These are phyloP conservation scores for Chironomus tepperi DNA, from an alignment of 1,140 invertebrate species.

Conservation along the genomic window DNA sequence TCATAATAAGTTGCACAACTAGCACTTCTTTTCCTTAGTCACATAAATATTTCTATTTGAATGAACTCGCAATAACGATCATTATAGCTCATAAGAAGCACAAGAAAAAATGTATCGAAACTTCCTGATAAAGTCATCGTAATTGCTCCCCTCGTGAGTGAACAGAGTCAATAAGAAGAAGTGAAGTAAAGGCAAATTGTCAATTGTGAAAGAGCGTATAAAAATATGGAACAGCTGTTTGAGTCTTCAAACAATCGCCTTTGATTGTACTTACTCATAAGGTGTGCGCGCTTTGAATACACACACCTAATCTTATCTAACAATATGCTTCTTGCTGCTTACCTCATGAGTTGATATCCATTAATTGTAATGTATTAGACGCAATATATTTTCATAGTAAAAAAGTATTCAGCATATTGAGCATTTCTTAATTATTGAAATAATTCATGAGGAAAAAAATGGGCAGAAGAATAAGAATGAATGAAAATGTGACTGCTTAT, in stretches of 20 bases:
- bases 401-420: no score
- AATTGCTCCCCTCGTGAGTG: no score
- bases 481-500: no score
- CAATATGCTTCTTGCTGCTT: not conserved
- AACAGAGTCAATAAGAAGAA: not conserved
- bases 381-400: not conserved
- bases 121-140: not conserved
- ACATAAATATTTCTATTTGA: not conserved
- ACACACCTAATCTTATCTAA: constrained; percentile 19
- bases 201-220: not conserved
- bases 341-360: not conserved
- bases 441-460: no score
- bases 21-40: not conserved
- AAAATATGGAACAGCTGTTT: constrained; percentile 13
- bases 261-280: not conserved
- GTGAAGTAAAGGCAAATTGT: not conserved
- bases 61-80: not conserved
- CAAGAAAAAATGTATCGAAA: not conserved
- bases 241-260: not conserved
- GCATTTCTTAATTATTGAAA: no score
- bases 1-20: not conserved
- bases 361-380: no score
- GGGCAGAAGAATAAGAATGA: no score
- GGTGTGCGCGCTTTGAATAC: not conserved
- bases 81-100: no score